Percentiles rank a stretch among this genome's conserved stretches.
Conservation (phyloP, 2,797 vertebrate species). For the Propithecus deckenii region DNA sequence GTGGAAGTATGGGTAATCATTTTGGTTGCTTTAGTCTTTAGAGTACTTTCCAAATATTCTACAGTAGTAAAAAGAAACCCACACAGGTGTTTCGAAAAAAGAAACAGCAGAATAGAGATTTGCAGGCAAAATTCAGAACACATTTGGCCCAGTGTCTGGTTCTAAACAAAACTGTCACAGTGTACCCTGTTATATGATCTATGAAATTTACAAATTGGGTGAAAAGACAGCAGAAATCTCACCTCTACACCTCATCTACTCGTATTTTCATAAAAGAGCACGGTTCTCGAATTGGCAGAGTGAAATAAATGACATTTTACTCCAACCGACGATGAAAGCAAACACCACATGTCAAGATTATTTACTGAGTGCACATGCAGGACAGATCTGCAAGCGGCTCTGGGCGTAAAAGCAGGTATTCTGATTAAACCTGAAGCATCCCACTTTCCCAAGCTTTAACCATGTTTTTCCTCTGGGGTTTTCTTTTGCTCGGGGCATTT, state of each 20-base stretch:
- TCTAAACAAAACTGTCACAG: constrained; percentile 43
- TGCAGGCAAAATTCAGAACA: neutral
- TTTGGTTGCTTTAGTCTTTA: neutral
- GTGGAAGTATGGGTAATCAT: neutral
- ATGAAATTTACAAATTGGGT: constrained; percentile 62
- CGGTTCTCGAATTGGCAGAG: constrained; percentile 60
- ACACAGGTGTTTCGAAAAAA: neutral
- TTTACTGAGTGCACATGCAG: constrained; percentile 7
- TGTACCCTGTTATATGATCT: constrained; percentile 36
- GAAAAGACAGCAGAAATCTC: constrained; percentile 41
- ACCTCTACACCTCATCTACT: constrained; percentile 41
- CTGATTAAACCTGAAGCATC: constrained; percentile 4
- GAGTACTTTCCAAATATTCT: neutral
- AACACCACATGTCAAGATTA: constrained; percentile 44
- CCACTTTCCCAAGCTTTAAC: neutral
- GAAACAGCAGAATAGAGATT: neutral
- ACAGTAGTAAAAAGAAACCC: neutral
- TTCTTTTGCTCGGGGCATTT: constrained; percentile 32
- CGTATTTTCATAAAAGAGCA: constrained; percentile 60
- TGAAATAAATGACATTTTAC: constrained; percentile 64
- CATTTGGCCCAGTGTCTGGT: neutral
- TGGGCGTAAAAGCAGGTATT: neutral
- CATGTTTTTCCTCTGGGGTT: neutral
- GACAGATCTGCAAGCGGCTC: neutral
- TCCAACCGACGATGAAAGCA: constrained; percentile 19